Evolutionary conservation across 1,140 invertebrate genomes (phyloP).

Genomic region (Metaphire vulgaris): DNA sequence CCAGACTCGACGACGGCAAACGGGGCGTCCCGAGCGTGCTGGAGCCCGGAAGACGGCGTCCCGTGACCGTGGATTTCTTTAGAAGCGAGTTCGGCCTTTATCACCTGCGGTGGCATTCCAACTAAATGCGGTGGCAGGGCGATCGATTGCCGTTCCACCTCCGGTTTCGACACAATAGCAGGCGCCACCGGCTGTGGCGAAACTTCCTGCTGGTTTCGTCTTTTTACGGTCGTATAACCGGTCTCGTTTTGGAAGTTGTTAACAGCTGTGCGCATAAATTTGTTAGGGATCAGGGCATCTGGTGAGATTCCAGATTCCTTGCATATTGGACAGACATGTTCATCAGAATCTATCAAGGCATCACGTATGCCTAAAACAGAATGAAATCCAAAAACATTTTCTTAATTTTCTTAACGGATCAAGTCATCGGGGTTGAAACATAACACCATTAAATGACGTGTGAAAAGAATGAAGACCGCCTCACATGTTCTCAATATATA

Average conservation of each 20-base stretch:
- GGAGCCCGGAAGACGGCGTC: background rate
- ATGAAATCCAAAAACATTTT: no score
- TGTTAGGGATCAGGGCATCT: constrained; percentile 83
- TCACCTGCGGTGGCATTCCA: background rate
- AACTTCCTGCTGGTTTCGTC: background rate
- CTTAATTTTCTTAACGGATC: no score
- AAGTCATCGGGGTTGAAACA: constrained; percentile 4
- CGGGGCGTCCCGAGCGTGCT: background rate
- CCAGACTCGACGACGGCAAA: background rate
- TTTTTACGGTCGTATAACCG: constrained; percentile 58
- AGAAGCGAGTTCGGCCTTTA: background rate
- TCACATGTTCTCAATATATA: no score
- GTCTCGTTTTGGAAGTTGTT: constrained; percentile 82
- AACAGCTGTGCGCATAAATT: constrained; percentile 79
- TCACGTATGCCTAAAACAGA: constrained; percentile 54
- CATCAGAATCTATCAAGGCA: constrained; percentile 80
- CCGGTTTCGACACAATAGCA: background rate
- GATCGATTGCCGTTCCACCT: background rate
- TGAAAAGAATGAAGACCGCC: no score
- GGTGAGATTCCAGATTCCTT: constrained; percentile 85
- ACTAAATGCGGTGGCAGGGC: background rate
- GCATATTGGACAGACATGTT: constrained; percentile 89
- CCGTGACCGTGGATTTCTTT: background rate
- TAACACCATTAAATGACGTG: constrained; percentile 6
- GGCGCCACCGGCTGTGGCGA: background rate